Conservation (phyloP, 2,113 vertebrate species). For the Rallus limicola region DNA sequence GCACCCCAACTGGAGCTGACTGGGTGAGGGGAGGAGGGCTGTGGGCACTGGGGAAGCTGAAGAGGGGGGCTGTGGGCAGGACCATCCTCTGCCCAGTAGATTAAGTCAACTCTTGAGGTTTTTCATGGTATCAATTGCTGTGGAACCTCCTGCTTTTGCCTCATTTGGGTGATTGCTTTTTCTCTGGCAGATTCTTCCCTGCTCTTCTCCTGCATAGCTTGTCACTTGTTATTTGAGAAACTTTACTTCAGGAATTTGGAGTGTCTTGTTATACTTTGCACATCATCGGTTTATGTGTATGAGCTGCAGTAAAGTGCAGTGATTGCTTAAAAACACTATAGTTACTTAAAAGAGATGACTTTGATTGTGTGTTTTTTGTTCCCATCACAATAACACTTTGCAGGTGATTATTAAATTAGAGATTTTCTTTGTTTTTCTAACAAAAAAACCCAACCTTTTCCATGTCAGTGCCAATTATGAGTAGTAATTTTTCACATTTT, state of each 20-base stretch:
- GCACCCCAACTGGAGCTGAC: not conserved
- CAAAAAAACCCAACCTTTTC: conserved; percentile 84
- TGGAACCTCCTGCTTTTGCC: conserved; percentile 48
- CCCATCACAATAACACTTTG: conserved; percentile 91
- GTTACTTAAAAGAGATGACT: conserved; percentile 82
- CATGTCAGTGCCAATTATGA: conserved; percentile 94
- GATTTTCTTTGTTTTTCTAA: conserved; percentile 95
- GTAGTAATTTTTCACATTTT: conserved; percentile 89
- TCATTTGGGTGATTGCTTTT: conserved; percentile 53
- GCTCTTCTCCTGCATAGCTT: conserved; percentile 49
- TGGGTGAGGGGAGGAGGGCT: too few relatives aligned
- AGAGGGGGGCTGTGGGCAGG: not conserved
- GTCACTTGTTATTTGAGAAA: conserved; percentile 70
- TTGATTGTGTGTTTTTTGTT: conserved; percentile 90
- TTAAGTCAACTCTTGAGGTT: not conserved
- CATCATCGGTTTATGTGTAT: conserved; percentile 64
- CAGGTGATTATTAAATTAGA: conserved; percentile 99
- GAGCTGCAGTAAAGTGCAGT: conserved; percentile 54
- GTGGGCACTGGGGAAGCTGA: not conserved
- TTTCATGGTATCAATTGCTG: not conserved
- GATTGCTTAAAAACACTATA: conserved; percentile 78
- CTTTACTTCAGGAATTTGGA: conserved; percentile 71
- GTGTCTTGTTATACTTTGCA: conserved; percentile 54
- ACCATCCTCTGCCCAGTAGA: not conserved
- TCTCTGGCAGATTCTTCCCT: conserved; percentile 34